Conservation (phyloP, 2,888 invertebrate genomes). For the Drosophila siamana region DNA sequence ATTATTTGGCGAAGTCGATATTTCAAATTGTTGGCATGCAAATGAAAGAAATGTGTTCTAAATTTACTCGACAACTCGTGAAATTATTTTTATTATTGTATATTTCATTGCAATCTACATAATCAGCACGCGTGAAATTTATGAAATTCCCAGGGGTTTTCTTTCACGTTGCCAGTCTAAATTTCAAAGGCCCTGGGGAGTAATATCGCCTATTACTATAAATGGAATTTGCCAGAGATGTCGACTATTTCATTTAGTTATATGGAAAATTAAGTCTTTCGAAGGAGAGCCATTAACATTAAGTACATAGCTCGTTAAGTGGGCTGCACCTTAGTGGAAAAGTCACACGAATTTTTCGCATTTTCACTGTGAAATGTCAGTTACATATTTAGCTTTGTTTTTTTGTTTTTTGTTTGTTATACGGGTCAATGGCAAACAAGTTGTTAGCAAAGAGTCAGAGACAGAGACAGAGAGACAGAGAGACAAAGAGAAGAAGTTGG, state of each 20-base stretch:
- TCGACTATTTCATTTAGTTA: not conserved
- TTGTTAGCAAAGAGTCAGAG: constrained; percentile 27
- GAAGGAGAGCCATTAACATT: not conserved
- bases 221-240: not conserved
- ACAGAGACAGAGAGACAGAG: too few species aligned
- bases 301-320: constrained; percentile 16
- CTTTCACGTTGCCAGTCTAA: too few species aligned
- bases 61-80: too few species aligned
- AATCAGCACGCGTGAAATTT: too few species aligned
- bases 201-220: not conserved
- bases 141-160: too few species aligned
- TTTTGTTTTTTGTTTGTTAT: not conserved
- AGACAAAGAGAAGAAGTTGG: constrained; percentile 8
- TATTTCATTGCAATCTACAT: too few species aligned
- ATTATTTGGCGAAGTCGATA: too few species aligned
- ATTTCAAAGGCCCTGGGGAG: too few species aligned
- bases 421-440: constrained; percentile 33
- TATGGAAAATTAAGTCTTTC: not conserved
- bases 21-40: not conserved
- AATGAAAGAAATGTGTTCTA: not conserved
- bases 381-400: constrained; percentile 4
- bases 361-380: constrained; percentile 5
- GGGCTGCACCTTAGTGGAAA: constrained; percentile 14
- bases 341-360: not conserved
- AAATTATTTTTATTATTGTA: too few species aligned